Conservation (phyloP, 2,888 invertebrate species). For the Erebia aethiops region DNA sequence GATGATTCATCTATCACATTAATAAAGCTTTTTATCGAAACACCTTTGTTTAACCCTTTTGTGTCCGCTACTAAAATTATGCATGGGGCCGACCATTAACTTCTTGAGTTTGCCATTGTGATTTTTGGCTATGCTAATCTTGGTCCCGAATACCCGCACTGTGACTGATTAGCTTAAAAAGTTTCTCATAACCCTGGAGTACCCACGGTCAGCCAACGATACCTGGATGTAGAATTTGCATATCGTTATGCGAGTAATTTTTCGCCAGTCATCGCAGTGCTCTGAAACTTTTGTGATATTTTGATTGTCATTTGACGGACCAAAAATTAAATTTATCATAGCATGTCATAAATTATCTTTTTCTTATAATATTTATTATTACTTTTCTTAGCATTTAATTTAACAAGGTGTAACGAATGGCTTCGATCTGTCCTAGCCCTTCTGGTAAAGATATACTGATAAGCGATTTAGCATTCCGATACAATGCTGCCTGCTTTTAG, state of each 20-base stretch:
- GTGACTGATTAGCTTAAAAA: slow-evolving; percentile 72
- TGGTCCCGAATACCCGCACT: slow-evolving; percentile 58
- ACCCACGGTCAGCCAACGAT: slow-evolving; percentile 61
- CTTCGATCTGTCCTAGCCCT: no score
- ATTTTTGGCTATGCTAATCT: slow-evolving; percentile 76
- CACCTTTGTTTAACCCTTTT: slow-evolving; percentile 77
- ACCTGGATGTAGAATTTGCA: slow-evolving; percentile 56
- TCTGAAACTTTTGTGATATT: background rate
- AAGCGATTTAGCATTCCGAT: no score
- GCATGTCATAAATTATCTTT: no score
- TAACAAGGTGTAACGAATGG: no score
- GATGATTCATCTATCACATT: slow-evolving; percentile 71
- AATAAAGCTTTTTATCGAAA: slow-evolving; percentile 70
- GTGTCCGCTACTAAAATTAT: slow-evolving; percentile 64
- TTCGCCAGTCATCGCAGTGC: slow-evolving; percentile 30
- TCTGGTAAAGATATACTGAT: no score
- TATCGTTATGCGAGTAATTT: slow-evolving; percentile 47
- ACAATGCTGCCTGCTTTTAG: no score
- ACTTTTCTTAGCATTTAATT: no score
- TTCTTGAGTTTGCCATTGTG: slow-evolving; percentile 70
- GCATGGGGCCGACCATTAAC: slow-evolving; percentile 70
- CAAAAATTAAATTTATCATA: background rate
- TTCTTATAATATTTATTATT: no score
- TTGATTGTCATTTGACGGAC: background rate
- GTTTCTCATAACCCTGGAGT: slow-evolving; percentile 59